Conservation (phyloP, 1,140 invertebrate genomes). For the Pseudomyrmex flavicornis region DNA sequence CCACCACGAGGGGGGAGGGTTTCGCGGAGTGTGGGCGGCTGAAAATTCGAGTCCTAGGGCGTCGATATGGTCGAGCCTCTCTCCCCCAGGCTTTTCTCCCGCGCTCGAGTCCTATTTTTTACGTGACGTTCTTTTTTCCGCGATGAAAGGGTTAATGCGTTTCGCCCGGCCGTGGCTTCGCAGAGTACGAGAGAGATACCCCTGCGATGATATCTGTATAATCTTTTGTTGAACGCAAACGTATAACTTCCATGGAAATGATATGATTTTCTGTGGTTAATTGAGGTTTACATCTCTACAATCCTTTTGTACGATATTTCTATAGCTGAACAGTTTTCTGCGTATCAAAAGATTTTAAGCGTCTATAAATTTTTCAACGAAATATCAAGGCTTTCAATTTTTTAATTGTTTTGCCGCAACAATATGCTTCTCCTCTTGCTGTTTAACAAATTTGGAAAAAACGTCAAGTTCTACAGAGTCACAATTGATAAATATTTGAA, state of each 20-base stretch:
- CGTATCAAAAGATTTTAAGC: background rate
- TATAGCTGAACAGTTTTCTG: background rate
- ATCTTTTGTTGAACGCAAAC: conserved; percentile 35
- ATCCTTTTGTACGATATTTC: background rate
- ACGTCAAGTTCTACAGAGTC: background rate
- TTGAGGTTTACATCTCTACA: background rate
- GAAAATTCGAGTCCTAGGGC: conserved; percentile 59
- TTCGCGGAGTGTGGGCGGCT: conserved; percentile 20
- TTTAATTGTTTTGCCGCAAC: background rate
- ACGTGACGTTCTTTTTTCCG: conserved; percentile 52
- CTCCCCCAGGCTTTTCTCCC: conserved; percentile 15
- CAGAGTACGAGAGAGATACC: conserved; percentile 3
- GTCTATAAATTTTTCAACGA: background rate
- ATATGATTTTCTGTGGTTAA: conserved; percentile 12
- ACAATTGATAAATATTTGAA: background rate
- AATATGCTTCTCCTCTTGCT: background rate
- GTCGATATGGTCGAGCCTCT: conserved; percentile 54
- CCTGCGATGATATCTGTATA: conserved; percentile 1
- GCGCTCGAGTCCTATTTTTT: conserved; percentile 58
- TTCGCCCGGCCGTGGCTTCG: conserved; percentile 26
- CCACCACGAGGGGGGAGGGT: background rate
- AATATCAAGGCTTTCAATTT: background rate
- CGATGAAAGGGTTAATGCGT: conserved; percentile 59
- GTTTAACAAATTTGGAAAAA: background rate
- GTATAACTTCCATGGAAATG: conserved; percentile 7